phyloP scores from a whole-genome alignment of 2,113 vertebrate genomes.

The Rhipidura dahli region DNA sequence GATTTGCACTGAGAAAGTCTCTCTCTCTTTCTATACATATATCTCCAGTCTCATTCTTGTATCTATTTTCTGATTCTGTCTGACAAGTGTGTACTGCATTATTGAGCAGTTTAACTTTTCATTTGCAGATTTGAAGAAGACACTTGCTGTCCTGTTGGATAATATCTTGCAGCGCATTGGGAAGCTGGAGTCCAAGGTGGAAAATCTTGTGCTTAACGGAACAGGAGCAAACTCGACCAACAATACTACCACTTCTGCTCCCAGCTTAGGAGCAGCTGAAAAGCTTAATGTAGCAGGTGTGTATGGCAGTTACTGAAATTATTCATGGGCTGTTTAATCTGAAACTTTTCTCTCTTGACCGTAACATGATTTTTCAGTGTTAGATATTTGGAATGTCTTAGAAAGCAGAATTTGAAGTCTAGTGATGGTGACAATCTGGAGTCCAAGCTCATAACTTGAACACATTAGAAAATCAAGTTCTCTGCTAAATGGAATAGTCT shows the following conservation, averaged over 20 bases:
- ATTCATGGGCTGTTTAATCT: neutral
- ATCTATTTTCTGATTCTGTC: neutral
- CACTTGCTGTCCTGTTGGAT: constrained; percentile 93
- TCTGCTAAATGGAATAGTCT: neutral
- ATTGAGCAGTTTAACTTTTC: neutral
- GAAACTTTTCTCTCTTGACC: neutral
- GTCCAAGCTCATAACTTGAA: neutral
- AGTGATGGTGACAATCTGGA: neutral
- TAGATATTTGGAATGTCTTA: neutral
- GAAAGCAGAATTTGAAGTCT: neutral
- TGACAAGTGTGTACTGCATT: neutral
- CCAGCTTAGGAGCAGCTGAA: constrained; percentile 81
- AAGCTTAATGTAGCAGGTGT: constrained; percentile 96
- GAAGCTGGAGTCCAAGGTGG: constrained; percentile 94
- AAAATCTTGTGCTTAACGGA: constrained; percentile 90
- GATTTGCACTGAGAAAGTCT: neutral
- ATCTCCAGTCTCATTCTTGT: neutral
- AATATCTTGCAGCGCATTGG: constrained; percentile 96
- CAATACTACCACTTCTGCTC: constrained; percentile 79
- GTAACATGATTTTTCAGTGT: neutral
- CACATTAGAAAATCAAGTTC: neutral
- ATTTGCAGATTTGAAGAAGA: constrained; percentile 93
- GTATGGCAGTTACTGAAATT: neutral
- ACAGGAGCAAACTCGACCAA: constrained; percentile 90
- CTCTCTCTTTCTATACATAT: neutral